These are phyloP conservation scores for Drosophila anceps DNA, from an alignment of 2,888 invertebrate genomes.

Conservation along the genomic window DNA sequence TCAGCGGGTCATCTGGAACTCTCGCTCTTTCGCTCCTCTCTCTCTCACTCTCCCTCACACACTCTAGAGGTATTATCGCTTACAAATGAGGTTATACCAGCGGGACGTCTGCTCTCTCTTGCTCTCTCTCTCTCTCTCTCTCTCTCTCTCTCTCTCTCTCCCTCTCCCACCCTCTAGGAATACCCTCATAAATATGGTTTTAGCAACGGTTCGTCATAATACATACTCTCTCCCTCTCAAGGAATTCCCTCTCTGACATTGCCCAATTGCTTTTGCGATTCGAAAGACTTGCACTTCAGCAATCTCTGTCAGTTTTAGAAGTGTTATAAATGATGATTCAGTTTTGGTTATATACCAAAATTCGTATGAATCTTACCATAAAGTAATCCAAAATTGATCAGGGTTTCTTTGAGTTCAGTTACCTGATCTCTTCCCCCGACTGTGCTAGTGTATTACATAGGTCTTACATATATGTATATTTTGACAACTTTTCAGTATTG, in stretches of 20 bases:
- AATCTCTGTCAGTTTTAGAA: neutral
- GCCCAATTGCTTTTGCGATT: neutral
- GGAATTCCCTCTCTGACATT: neutral
- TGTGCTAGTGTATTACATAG: neutral
- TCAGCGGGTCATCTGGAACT: slow-evolving; percentile 20
- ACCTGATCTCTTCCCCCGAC: neutral
- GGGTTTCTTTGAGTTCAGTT: neutral
- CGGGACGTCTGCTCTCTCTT: neutral
- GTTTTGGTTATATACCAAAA: no score
- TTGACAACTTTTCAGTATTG: neutral
- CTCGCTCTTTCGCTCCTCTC: neutral
- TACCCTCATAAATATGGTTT: slow-evolving; percentile 4
- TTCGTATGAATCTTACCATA: neutral
- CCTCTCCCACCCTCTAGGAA: neutral
- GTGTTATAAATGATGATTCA: neutral
- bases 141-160: neutral
- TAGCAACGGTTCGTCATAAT: neutral
- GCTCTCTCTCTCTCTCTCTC: neutral
- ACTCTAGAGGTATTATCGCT: neutral
- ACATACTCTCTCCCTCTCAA: neutral
- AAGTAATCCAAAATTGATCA: neutral
- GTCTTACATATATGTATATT: neutral
- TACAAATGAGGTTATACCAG: neutral
- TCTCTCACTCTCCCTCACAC: neutral
- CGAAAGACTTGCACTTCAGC: neutral